Conservation (phyloP, 2,888 invertebrate species). For the Mimas tiliae region DNA sequence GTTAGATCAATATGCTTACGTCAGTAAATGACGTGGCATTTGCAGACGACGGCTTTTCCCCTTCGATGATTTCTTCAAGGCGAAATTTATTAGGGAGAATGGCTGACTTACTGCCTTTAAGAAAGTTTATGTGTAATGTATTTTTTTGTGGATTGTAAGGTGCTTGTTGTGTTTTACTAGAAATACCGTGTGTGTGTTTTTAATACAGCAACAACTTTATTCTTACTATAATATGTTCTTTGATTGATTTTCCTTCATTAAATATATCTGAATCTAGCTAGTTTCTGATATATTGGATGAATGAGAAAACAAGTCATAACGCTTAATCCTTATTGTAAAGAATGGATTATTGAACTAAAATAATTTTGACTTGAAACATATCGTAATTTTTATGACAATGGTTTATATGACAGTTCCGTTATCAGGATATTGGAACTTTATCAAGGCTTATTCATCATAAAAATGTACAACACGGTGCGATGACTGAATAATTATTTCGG, state of each 20-base stretch:
- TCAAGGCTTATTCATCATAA: slow-evolving; percentile 25
- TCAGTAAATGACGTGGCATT: slow-evolving; percentile 1
- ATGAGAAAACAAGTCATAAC: too few species aligned
- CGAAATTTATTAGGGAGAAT: slow-evolving; percentile 4
- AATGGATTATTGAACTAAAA: too few species aligned
- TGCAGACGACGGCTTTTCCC: not conserved
- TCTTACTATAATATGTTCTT: too few species aligned
- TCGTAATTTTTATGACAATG: not conserved
- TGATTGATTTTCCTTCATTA: too few species aligned
- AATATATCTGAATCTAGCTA: too few species aligned
- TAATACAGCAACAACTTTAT: not conserved
- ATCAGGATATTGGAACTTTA: slow-evolving; percentile 22
- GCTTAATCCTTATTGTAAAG: not conserved
- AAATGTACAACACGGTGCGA: slow-evolving; percentile 4
- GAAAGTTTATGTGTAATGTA: not conserved
- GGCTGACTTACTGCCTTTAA: not conserved
- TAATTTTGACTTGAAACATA: not conserved
- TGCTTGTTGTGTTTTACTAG: not conserved
- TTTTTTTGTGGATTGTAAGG: not conserved
- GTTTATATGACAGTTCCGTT: not conserved
- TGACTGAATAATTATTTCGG: not conserved
- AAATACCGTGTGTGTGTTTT: too few species aligned
- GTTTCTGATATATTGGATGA: too few species aligned
- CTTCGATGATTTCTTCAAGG: slow-evolving; percentile 3
- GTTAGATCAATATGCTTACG: slow-evolving; percentile 27